phyloP scores from a whole-genome alignment of 2,113 vertebrate genomes.

The Marcusenius ussheri region DNA sequence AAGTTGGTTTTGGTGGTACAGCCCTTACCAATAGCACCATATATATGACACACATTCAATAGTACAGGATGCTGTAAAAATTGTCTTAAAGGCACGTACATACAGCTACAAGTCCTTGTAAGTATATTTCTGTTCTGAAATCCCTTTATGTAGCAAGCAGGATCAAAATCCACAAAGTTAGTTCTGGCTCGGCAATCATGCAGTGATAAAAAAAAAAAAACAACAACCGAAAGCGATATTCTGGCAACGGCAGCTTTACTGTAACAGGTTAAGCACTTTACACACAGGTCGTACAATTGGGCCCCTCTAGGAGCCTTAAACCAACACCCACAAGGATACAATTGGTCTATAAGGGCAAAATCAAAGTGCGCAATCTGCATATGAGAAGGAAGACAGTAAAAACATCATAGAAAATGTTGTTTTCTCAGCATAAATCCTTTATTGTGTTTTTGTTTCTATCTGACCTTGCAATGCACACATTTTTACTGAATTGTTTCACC shows the following conservation, averaged over 20 bases:
- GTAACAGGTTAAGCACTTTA: conserved; percentile 6
- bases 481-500: not conserved
- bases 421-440: not conserved
- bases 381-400: not conserved
- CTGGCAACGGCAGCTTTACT: not conserved
- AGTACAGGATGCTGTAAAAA: not conserved
- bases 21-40: not conserved
- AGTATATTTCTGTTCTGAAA: not conserved
- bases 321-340: not conserved
- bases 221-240: not conserved
- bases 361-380: not conserved
- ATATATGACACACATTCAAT: not conserved
- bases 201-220: not conserved
- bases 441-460: not conserved
- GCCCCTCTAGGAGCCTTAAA: not conserved
- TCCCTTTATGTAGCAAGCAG: not conserved
- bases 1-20: not conserved
- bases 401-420: not conserved
- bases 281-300: not conserved
- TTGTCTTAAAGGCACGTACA: not conserved
- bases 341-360: not conserved
- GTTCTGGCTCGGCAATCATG: not conserved
- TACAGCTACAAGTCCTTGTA: not conserved
- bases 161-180: not conserved
- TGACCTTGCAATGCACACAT: not conserved